Base-by-base conservation (phyloP, 2,888 invertebrate genomes). In the Seira sanloemensis region DNA sequence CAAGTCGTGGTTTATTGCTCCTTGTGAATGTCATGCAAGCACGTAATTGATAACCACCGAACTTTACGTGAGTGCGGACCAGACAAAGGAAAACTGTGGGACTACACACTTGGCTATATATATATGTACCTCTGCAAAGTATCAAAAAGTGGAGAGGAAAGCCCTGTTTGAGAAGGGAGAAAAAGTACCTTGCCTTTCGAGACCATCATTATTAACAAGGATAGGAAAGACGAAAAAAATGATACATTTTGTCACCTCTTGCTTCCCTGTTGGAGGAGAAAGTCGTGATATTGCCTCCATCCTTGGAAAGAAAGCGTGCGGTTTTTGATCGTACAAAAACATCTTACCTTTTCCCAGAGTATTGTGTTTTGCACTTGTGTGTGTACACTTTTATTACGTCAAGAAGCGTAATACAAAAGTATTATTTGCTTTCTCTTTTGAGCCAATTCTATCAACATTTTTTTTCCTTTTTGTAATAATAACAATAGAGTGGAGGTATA, bases 1-100 rank as follows among this genome's bases (percentile, higher is more conserved):
- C n/a, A n/a, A n/a, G 75, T 66, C 66, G 76, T 24, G 50, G 67
- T 67, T 76, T 76, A 76, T 67, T 76, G 76, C 67, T 67, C 62
- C 21, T 79, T 67, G 58, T 58, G 81, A 81, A 68, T 75, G 67
- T 82, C 76, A 72, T 16, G 77, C 76, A 62, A 69, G 81, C 75
- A 75, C 69, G 75, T 81, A 75, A 75, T 75, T 81, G 81, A 75
- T 75, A 75, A 75, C 75, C 75, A 27, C 68, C 46, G 54, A 68
- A 79, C 72, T 66, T 79, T 79, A 78, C 77, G 77, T 78, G 77
- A 78, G 66, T n/a, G n/a, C 72, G 18, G 19, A 50, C 26, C 19
- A 19, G n/a, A 46, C 37, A 71, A 58, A 68, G 27, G 27, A 23
- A 62, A 46, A 58, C 21, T 23, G 23, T 23, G 19, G n/a, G 37